phyloP scores from a whole-genome alignment of 1,140 invertebrate genomes.

The Cyclargus thomasi region DNA sequence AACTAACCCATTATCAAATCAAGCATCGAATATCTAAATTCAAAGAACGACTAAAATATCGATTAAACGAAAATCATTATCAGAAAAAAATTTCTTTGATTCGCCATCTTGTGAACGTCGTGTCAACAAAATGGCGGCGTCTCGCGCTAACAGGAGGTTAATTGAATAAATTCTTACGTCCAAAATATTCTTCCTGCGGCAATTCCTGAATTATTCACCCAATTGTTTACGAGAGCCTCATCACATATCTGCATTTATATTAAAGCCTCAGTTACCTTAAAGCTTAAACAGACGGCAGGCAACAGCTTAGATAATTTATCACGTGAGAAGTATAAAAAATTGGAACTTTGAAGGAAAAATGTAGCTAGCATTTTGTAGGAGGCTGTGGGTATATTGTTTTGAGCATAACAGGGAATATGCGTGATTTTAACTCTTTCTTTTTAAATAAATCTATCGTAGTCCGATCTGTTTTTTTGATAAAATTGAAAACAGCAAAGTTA shows the following conservation, averaged over 20 bases:
- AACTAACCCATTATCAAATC: too few relatives aligned
- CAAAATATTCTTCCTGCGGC: conserved; percentile 14
- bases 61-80: background rate
- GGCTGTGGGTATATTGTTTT: too few relatives aligned
- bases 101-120: background rate
- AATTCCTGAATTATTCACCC: conserved; percentile 34
- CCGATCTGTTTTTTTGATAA: too few relatives aligned
- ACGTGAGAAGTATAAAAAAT: background rate
- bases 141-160: background rate
- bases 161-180: conserved; percentile 16
- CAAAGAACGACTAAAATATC: too few relatives aligned
- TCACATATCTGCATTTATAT: conserved; percentile 36
- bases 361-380: background rate
- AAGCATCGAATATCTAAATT: too few relatives aligned
- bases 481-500: too few relatives aligned
- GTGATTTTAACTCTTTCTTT: too few relatives aligned
- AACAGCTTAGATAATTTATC: background rate
- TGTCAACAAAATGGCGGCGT: background rate
- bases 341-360: background rate
- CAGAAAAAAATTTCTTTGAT: background rate
- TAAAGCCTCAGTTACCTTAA: conserved; percentile 25
- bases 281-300: background rate
- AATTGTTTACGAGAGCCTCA: conserved; percentile 32
- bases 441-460: too few relatives aligned
- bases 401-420: too few relatives aligned